Base-by-base conservation (phyloP, 1,140 invertebrate species). In the Penaeus indicus region DNA sequence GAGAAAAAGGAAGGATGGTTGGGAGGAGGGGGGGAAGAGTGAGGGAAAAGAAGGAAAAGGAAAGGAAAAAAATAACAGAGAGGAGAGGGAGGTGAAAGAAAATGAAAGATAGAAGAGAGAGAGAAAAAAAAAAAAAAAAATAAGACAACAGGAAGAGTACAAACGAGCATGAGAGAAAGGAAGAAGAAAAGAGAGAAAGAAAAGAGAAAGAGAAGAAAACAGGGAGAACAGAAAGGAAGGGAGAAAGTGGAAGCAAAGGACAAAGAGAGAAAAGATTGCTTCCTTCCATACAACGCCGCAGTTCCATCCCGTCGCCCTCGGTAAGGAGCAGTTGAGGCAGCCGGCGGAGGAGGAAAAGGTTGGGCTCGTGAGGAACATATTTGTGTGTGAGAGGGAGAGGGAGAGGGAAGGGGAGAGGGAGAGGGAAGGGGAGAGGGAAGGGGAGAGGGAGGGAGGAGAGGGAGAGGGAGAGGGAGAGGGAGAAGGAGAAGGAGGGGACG, bases 1-100 rank as follows among this genome's bases (percentile, higher is more conserved):
- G 63, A 67, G 63, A n/a, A 67, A n/a, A 67, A n/a, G 63, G 63
- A 67, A 67, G 63, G 63, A 3, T 21, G 63, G 63, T 21, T 1
- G n/a, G 63, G 19, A 1, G 63, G 63, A 67, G 3, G 63, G n/a
- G 63, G 63, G n/a, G 3, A 3, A 67, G 3, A n/a, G n/a, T 19
- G 3, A 67, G 63, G 63, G 63, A n/a, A 21, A n/a, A n/a, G 19
- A n/a, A n/a, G n/a, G 63, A n/a, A n/a, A 67, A n/a, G n/a, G 63
- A n/a, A n/a, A 64, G 63, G 63, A 64, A 64, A 64, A n/a, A 64
- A 64, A n/a, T n/a, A 67, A 67, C 19, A 67, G n/a, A n/a, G 19
- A n/a, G 19, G 63, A 67, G 3, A 67, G 19, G 63, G 63, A 64
- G 63, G 63, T 64, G 19, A n/a, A n/a, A 3, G 63, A n/a, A n/a